A percentile compares a stretch with the other conserved stretches of the same genome.
These are phyloP conservation scores for Lordiphosa mommai DNA, from an alignment of 1,140 invertebrate genomes.

Conservation along the genomic window DNA sequence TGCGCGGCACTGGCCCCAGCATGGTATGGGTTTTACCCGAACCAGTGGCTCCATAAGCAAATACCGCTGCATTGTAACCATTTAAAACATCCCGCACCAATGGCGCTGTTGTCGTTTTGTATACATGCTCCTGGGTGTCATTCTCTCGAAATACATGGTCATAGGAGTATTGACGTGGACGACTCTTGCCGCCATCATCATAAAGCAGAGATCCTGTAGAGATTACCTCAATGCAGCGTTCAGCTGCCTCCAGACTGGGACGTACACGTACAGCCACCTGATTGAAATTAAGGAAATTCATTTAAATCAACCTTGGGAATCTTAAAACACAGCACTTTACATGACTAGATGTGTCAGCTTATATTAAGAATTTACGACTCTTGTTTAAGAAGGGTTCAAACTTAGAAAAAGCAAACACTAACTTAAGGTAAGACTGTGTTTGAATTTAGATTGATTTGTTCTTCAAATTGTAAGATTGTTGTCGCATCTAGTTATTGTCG, in stretches of 20 bases:
- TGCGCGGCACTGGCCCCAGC: conserved; percentile 71
- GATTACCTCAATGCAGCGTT: conserved; percentile 79
- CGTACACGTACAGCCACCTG: conserved; percentile 77
- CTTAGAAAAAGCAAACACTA: no score
- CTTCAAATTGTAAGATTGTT: no score
- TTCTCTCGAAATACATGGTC: conserved; percentile 92
- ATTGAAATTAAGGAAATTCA: no score
- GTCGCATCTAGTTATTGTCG: no score
- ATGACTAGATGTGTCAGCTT: no score
- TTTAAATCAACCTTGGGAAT: no score
- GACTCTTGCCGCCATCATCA: conserved; percentile 80
- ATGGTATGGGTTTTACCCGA: conserved; percentile 79
- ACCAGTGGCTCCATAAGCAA: conserved; percentile 88
- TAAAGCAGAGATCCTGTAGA: conserved; percentile 68
- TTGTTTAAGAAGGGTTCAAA: no score
- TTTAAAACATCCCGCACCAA: conserved; percentile 93
- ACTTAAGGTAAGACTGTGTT: no score
- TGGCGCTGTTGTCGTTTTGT: conserved; percentile 89
- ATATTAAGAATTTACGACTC: no score
- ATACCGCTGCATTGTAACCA: conserved; percentile 97
- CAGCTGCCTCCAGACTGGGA: conserved; percentile 59
- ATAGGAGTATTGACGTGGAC: conserved; percentile 91
- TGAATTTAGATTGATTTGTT: no score
- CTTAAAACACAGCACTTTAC: no score
- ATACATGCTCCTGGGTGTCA: conserved; percentile 90